Evolutionary conservation across 2,797 vertebrate genomes (phyloP), one percentile per base, ranked within the genome.

Genomic region (Danio choprae): DNA sequence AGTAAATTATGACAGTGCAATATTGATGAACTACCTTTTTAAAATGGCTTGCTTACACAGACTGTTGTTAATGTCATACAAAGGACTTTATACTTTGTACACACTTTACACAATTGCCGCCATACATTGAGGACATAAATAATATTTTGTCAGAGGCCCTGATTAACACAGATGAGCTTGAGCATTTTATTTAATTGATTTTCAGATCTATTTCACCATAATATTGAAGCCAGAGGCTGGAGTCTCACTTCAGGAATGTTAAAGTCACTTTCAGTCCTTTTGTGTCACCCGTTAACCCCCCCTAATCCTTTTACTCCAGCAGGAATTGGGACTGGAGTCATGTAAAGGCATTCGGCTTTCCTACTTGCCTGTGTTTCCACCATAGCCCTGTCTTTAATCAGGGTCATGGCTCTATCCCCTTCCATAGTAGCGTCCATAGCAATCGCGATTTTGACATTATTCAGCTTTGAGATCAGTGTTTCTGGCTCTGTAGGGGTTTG

Each of bases 391-490:
- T 50, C 68, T 72, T 71, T 79, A 79, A 70, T 78, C 76, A 63
- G 68, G 77, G 58, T 71, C 46, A 62, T 12, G 38, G 68, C 58
- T 44, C 22, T 69, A 68, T 69, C 44, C 48, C 46, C 56, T 79
- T 72, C 68, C 48, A 63, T 72, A 43, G 29, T 71, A 43, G 53
- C 13, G 38, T 63, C 20, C 46, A 55, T 72, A 50, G 53, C 65
- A 79, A 53, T 71, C 68, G 53, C 44, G 56, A 71, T 71, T 71
- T 63, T 56, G 55, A 72, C 41, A 78, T 68, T 77, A 68, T 79
- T 71, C 58, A 71, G 58, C 18, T 63, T 62, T 79, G 68, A 79
- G 56, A 62, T 63, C 56, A 55, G 43, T 62, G 67, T 79, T 79
- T 71, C 46, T 79, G 68, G 56, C 65, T 56, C 63, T 46, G 41